Evolutionary conservation across 2,113 vertebrate genomes (phyloP).

Genomic region (Eulemur macaco): DNA sequence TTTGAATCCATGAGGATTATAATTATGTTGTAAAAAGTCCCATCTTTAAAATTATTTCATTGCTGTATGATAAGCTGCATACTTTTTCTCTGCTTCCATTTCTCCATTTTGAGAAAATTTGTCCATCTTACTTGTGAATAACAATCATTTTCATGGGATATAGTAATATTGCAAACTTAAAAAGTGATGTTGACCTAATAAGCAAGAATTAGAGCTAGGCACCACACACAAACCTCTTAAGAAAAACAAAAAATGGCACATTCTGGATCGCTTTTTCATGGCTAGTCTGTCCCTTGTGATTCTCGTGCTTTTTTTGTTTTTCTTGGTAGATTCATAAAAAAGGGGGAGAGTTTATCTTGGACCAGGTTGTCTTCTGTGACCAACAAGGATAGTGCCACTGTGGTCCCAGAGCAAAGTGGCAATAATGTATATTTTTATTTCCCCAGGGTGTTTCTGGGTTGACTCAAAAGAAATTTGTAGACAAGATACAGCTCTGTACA

Average conservation of each 20-base stretch:
- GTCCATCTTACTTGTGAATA: background rate
- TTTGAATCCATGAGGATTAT: background rate
- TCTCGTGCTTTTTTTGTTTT: background rate
- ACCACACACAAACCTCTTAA: background rate
- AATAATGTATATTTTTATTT: background rate
- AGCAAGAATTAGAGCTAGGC: background rate
- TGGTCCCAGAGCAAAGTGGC: background rate
- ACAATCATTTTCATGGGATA: background rate
- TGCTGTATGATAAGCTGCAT: background rate
- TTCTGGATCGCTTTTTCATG: background rate
- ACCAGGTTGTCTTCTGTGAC: slow-evolving; percentile 15
- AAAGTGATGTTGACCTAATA: background rate
- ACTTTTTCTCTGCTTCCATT: background rate
- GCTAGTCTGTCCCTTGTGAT: background rate
- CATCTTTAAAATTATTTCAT: slow-evolving; percentile 24
- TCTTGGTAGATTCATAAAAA: background rate
- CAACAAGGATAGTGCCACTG: background rate
- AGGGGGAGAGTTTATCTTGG: background rate
- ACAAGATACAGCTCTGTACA: slow-evolving; percentile 4
- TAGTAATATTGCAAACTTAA: background rate
- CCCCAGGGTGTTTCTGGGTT: slow-evolving; percentile 30
- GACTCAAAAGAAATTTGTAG: slow-evolving; percentile 63
- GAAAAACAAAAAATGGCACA: background rate
- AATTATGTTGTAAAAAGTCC: background rate
- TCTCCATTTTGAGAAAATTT: background rate